Evolutionary conservation across 1,140 invertebrate species (phyloP), one percentile per base, ranked within the genome.

Genomic region (Neodiprion lecontei): DNA sequence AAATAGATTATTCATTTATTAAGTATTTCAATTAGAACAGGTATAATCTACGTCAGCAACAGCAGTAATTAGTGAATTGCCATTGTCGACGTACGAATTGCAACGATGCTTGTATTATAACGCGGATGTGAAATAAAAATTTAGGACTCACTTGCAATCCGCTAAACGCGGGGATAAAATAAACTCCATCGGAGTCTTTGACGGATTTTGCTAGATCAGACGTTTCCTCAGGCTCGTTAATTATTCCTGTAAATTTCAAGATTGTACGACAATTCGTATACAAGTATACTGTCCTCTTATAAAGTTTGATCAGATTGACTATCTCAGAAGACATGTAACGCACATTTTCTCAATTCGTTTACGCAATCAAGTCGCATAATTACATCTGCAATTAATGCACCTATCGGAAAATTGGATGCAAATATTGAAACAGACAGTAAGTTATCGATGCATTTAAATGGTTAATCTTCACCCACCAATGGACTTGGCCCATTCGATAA

Each of bases 121-220:
- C 5, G 5, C 1, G 2, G 28, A 40, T 40, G 28, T 40, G 28
- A 40, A 40, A 40, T 40, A 40, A 40, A 40, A 40, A 40, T 40
- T 40, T 67, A 78, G 69, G 53, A 85, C 84, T 89, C 88, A 97
- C 96, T 84, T 96, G 95, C 74, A 98, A 87, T 21, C 97, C 97
- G 88, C 94, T 95, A 80, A 98, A 98, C 0, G 96, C 96, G 5
- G 97, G 96, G 78, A 99, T 91, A 87, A 98, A 99, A 84, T 92
- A 97, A 3, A 98, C 94, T 14, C 95, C 96, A 80, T 94, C 93
- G 8, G 92, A 92, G 86, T 96, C 91, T 12, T 90, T 79, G 0
- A 97, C 94, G 1, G 92, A 93, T 72, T 89, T 84, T 0, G 96
- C 96, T 67, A 98, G 90, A 3, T 86, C 86, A 0, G 92, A 90